phyloP scores from a whole-genome alignment of 2,113 vertebrate genomes.

The Apteryx owenii region DNA sequence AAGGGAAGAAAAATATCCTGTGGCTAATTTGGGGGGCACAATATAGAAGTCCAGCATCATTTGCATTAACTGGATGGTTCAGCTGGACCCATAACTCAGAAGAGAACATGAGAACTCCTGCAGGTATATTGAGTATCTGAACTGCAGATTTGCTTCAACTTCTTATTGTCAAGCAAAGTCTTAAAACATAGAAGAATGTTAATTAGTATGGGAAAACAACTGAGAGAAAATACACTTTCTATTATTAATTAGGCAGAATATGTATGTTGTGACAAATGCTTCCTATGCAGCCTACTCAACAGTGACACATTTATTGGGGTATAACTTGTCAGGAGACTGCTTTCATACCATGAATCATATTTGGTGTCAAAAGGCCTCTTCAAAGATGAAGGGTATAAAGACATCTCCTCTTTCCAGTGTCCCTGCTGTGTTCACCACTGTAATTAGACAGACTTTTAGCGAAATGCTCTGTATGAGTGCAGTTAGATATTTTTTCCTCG shows the following conservation, averaged over 20 bases:
- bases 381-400: conserved; percentile 52
- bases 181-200: conserved; percentile 22
- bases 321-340: background rate
- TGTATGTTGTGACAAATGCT: conserved; percentile 4
- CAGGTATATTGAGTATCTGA: background rate
- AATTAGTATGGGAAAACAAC: conserved; percentile 33
- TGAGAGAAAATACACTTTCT: conserved; percentile 9
- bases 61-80: background rate
- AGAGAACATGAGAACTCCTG: background rate
- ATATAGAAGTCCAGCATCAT: background rate
- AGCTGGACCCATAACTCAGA: background rate
- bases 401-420: conserved; percentile 18
- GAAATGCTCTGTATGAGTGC: conserved; percentile 29
- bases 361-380: conserved; percentile 43
- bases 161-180: conserved; percentile 2
- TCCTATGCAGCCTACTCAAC: background rate
- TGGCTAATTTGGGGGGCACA: background rate
- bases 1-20: background rate
- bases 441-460: conserved; percentile 62
- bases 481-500: conserved; percentile 56
- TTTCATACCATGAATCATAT: conserved; percentile 43
- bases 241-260: conserved; percentile 57
- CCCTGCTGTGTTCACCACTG: conserved; percentile 12
- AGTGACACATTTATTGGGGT: conserved; percentile 3
- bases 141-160: conserved; percentile 4